These are phyloP conservation scores for Vanessa atalanta DNA, from an alignment of 1,140 invertebrate species.

Conservation along the genomic window DNA sequence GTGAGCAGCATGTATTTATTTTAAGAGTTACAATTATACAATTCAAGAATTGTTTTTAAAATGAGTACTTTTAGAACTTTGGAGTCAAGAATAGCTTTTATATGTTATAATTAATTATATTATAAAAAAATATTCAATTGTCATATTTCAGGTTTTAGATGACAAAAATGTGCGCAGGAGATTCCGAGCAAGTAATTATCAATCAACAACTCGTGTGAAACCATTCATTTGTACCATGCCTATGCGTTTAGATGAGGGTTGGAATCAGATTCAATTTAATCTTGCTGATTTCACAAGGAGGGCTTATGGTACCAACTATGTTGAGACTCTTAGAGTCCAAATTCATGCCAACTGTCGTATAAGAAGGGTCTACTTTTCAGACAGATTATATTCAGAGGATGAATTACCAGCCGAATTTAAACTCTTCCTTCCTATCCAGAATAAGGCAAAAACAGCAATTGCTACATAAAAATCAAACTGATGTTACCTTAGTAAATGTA, in stretches of 20 bases:
- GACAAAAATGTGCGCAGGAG: slow-evolving; percentile 97
- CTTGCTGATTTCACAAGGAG: slow-evolving; percentile 98
- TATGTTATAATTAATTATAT: neutral
- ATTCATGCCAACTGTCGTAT: slow-evolving; percentile 99
- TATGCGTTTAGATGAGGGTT: slow-evolving; percentile 98
- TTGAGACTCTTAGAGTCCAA: slow-evolving; percentile 98
- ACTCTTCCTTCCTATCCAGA: slow-evolving; percentile 95
- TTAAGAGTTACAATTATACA: neutral
- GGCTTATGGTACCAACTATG: slow-evolving; percentile 99
- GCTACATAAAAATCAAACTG: slow-evolving; percentile 59
- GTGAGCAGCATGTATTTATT: slow-evolving; percentile 79
- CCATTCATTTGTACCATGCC: slow-evolving; percentile 99
- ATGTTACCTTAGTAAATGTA: slow-evolving; percentile 60
- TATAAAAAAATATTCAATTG: neutral
- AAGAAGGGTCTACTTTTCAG: slow-evolving; percentile 98
- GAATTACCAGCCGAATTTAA: slow-evolving; percentile 99
- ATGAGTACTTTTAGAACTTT: too few relatives aligned
- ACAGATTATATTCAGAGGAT: slow-evolving; percentile 99
- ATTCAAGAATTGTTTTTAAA: too few relatives aligned
- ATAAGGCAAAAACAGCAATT: slow-evolving; percentile 84
- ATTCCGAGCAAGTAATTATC: slow-evolving; percentile 98
- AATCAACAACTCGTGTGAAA: slow-evolving; percentile 98
- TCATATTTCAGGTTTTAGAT: slow-evolving; percentile 90
- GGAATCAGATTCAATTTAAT: slow-evolving; percentile 99
- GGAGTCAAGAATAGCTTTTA: neutral